Base-by-base conservation (phyloP, 2,888 invertebrate species). In the Volucella bombylans region DNA sequence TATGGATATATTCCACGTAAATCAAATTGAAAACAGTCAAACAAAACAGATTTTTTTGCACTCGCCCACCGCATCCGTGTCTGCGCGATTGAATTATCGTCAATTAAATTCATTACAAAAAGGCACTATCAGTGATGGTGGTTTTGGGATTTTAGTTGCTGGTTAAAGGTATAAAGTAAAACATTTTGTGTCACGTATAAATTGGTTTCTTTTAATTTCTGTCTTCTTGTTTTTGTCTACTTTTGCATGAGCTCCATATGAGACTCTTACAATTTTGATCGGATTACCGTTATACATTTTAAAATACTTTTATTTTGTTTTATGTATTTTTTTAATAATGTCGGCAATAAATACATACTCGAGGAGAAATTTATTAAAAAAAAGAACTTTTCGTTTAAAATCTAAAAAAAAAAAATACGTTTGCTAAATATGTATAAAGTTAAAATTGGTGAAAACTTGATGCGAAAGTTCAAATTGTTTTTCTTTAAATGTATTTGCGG, bases 191-290 rank as follows among this genome's bases (percentile, higher is more conserved):
- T 14, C 73, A 83, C 69, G 83, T 83, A 83, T 83, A 83, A 83
- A 83, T 83, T 80, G 79, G 12, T 80, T 80, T 82, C 55, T 73
- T 82, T 77, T 64, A 64, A 38, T 73, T 62, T 61, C 65, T 52
- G 50, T 65, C 62, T 73, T 80, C 83, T 83, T 83, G 80, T 55
- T 83, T 31, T 83, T 83, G 55, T 69, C 83, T 83, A 83, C 73
- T 69, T 68, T 82, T 78, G 79, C 80, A 80, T 74, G 65, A 74
- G 65, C 65, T 80, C 69, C 65, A 54, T 54, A 54, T 18, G 52
- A 59, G 73, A 55, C 65, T 59, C 50, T 68, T 74, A 65, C 45
- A 83, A 69, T 83, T 68, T 79, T 79, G 73, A 83, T 74, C 79
- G 62, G 67, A 73, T 79, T 76, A 73, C 52, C 50, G 10, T 65